These are phyloP conservation scores for Merops nubicus DNA, from an alignment of 2,113 vertebrate species.

Conservation along the genomic window DNA sequence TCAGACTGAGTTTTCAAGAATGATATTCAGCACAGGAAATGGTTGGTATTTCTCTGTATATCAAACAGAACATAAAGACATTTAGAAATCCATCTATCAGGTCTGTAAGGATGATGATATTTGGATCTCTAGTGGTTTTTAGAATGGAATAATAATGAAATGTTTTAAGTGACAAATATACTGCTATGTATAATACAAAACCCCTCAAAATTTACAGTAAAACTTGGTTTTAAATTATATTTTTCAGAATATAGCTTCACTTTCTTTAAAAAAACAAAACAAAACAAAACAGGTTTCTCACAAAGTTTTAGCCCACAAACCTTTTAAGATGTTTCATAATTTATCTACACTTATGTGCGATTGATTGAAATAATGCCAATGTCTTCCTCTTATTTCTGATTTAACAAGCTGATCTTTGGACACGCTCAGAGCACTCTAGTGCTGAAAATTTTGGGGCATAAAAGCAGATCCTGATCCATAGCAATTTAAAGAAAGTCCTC, in stretches of 20 bases:
- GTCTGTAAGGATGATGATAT: accelerated
- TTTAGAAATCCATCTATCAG: neutral
- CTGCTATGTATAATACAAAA: neutral
- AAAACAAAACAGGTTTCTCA: neutral
- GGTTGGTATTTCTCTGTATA: neutral
- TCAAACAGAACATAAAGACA: neutral
- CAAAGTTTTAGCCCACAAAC: neutral
- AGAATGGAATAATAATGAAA: neutral
- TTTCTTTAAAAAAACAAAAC: neutral
- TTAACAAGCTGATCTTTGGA: neutral
- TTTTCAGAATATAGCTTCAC: neutral
- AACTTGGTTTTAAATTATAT: neutral
- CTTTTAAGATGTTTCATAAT: neutral
- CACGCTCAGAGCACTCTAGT: neutral
- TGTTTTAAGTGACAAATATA: neutral
- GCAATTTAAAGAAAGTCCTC: neutral
- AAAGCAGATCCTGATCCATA: neutral
- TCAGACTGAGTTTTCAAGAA: neutral
- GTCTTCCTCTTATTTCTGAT: neutral
- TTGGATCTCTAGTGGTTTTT: neutral
- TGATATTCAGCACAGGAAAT: neutral
- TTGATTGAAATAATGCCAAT: neutral
- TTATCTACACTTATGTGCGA: neutral
- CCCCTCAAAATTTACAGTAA: neutral
- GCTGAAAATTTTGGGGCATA: neutral